Conservation (phyloP, 1,140 invertebrate genomes). For the Megathymus violae region DNA sequence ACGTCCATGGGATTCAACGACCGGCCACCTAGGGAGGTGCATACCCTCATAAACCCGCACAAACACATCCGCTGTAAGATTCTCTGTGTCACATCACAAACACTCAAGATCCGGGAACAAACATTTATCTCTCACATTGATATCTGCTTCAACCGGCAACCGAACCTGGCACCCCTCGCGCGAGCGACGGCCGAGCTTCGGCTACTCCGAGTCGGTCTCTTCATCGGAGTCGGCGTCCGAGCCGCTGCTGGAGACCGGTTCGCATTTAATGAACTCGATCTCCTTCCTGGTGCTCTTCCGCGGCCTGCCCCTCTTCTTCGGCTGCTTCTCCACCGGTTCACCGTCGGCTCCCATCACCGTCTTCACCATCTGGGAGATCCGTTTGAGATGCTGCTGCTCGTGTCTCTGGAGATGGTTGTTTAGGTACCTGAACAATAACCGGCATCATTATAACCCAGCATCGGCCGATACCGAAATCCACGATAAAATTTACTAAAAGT, state of each 20-base stretch:
- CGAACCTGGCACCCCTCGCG: conserved; percentile 27
- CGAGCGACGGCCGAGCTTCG: conserved; percentile 52
- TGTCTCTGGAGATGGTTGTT: conserved; percentile 73
- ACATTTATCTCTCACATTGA: too few relatives aligned
- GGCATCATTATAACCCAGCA: too few relatives aligned
- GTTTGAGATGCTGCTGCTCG: conserved; percentile 74
- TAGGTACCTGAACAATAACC: conserved; percentile 49
- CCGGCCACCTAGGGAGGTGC: too few relatives aligned
- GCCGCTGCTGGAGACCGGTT: conserved; percentile 56
- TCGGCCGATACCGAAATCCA: too few relatives aligned
- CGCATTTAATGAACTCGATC: conserved; percentile 77
- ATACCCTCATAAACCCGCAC: too few relatives aligned
- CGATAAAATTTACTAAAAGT: too few relatives aligned
- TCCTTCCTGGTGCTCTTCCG: conserved; percentile 51
- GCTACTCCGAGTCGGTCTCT: conserved; percentile 27
- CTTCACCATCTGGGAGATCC: conserved; percentile 76
- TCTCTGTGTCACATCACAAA: too few relatives aligned
- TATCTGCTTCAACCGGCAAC: too few relatives aligned
- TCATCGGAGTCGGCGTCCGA: conserved; percentile 13
- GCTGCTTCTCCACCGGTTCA: conserved; percentile 25
- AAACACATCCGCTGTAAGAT: too few relatives aligned
- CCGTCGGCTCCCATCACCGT: conserved; percentile 66
- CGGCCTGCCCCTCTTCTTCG: conserved; percentile 55
- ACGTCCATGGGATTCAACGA: too few relatives aligned
- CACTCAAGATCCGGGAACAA: too few relatives aligned